phyloP scores from a whole-genome alignment of 2,888 invertebrate genomes.

The Terebella lapidaria region DNA sequence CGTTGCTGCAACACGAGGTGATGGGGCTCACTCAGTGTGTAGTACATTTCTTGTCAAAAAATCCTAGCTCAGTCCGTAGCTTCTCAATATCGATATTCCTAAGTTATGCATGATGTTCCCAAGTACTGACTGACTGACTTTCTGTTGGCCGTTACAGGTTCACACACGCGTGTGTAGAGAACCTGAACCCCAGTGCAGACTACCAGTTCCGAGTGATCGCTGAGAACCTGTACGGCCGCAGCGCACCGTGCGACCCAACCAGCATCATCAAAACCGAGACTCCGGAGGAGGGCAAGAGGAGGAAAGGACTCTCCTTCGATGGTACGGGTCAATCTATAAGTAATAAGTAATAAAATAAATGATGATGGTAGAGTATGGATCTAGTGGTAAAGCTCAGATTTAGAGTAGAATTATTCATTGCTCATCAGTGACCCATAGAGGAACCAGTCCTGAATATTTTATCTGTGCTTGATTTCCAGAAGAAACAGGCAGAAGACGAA shows the following conservation, averaged over 20 bases:
- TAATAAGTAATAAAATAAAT: background rate
- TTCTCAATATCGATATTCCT: too few relatives aligned
- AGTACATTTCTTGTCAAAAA: background rate
- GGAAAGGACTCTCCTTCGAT: conserved; percentile 17
- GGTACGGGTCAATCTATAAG: background rate
- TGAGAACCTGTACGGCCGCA: conserved; percentile 96
- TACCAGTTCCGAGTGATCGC: conserved; percentile 97
- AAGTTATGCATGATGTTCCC: too few relatives aligned
- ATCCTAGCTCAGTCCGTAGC: too few relatives aligned
- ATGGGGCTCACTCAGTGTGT: too few relatives aligned
- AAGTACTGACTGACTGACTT: too few relatives aligned
- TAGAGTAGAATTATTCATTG: too few relatives aligned
- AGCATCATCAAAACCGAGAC: conserved; percentile 32
- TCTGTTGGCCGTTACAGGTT: conserved; percentile 66
- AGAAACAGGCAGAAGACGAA: conserved; percentile 65
- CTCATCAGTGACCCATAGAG: too few relatives aligned
- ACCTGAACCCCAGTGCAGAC: conserved; percentile 83
- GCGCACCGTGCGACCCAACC: conserved; percentile 89
- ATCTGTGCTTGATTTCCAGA: conserved; percentile 29
- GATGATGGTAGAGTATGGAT: conserved; percentile 1
- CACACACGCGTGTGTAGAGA: conserved; percentile 83
- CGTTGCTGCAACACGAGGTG: conserved; percentile 85
- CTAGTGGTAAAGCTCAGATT: too few relatives aligned
- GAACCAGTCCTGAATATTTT: too few relatives aligned
- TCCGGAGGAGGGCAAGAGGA: conserved; percentile 30